phyloP scores from a whole-genome alignment of 2,797 vertebrate species.

The Potorous gilbertii region DNA sequence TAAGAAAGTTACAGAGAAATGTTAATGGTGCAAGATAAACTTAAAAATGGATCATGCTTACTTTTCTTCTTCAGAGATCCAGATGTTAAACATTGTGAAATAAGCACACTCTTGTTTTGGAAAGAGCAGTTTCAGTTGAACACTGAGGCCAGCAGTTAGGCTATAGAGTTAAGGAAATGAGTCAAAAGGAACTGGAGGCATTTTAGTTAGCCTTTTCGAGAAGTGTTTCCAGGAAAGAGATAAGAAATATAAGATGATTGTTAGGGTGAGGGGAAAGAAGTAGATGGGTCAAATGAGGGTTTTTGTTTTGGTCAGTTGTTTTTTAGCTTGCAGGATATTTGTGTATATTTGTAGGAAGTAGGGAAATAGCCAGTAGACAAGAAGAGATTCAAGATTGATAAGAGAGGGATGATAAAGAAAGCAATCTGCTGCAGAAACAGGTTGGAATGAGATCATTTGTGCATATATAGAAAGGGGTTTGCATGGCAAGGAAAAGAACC shows the following conservation, averaged over 20 bases:
- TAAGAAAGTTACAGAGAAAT: background rate
- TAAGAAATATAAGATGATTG: too few species aligned
- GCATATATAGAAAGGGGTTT: background rate
- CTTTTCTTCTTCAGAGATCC: background rate
- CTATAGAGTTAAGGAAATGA: background rate
- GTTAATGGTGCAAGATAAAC: background rate
- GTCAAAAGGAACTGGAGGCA: background rate
- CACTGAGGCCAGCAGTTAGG: background rate
- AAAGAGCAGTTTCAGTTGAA: background rate
- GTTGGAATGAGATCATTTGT: background rate
- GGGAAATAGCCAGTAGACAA: background rate
- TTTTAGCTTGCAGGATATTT: background rate
- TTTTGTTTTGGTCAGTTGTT: background rate
- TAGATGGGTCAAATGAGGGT: background rate
- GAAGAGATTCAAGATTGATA: background rate
- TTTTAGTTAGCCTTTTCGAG: background rate
- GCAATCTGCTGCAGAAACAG: background rate
- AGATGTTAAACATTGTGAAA: background rate
- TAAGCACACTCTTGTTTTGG: background rate
- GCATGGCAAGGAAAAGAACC: background rate
- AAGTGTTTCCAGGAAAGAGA: background rate
- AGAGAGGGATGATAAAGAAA: too few species aligned
- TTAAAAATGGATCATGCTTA: background rate
- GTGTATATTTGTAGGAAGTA: background rate
- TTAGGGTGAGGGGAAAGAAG: background rate